Evolutionary conservation across 2,797 vertebrate species (phyloP).

Genomic region (Mus caroli): DNA sequence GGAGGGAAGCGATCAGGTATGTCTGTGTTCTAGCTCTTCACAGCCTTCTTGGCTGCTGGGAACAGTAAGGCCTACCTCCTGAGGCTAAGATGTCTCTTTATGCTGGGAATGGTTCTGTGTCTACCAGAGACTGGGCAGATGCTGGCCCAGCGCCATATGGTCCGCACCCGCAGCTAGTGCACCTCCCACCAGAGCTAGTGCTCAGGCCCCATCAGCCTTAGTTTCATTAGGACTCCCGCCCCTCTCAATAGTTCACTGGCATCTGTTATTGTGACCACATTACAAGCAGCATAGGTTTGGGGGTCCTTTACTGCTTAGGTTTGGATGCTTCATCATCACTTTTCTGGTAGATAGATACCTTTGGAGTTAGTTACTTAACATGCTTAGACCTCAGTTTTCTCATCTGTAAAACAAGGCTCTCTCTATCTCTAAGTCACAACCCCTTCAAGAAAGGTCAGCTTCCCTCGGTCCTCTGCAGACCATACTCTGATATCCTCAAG

Average conservation of each 20-base stretch:
- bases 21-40: not conserved
- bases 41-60: not conserved
- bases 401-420: not conserved
- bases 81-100: not conserved
- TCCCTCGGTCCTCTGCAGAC: not conserved
- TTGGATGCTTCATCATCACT: not conserved
- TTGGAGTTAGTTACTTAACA: too few species aligned
- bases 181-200: not conserved
- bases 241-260: not conserved
- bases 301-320: not conserved
- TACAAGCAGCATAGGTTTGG: not conserved
- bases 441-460: not conserved
- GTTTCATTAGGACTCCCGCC: not conserved
- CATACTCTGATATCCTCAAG: not conserved
- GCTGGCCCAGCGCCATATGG: accelerated
- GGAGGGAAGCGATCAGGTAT: not conserved
- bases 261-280: not conserved
- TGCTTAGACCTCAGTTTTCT: not conserved
- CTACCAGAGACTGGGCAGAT: not conserved
- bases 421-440: not conserved
- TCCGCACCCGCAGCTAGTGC: not conserved
- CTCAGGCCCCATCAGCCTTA: not conserved
- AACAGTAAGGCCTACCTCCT: not conserved
- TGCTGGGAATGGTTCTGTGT: too few species aligned
- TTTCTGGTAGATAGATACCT: accelerated